A percentile compares a stretch with the other conserved stretches of the same genome.
phyloP scores from a whole-genome alignment of 1,140 invertebrate species.

The Drosophila pallidifrons region DNA sequence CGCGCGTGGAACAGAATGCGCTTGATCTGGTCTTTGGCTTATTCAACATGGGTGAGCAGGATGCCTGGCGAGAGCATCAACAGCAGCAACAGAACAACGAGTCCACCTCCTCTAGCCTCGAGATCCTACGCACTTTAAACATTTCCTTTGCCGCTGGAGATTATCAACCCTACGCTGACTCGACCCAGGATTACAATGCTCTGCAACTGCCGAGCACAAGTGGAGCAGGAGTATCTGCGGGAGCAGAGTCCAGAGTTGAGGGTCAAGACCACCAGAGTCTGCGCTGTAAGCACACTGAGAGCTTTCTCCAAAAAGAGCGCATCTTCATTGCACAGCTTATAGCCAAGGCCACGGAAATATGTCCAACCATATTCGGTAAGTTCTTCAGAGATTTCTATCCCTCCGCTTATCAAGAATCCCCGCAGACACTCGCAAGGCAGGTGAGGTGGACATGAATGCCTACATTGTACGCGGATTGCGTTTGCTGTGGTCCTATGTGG shows the following conservation, averaged over 20 bases:
- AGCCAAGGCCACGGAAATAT: constrained; percentile 74
- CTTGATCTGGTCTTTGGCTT: constrained; percentile 77
- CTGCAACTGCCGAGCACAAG: constrained; percentile 11
- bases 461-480: constrained; percentile 86
- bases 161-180: constrained; percentile 67
- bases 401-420: no score
- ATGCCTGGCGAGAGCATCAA: constrained; percentile 72
- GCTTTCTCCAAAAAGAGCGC: constrained; percentile 74
- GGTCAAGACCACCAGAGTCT: constrained; percentile 72
- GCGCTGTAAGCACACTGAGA: constrained; percentile 85
- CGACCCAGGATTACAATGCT: constrained; percentile 63
- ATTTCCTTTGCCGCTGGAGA: constrained; percentile 74
- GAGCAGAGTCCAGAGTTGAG: background rate
- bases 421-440: constrained; percentile 84
- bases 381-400: background rate
- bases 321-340: constrained; percentile 76
- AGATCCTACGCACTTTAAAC: constrained; percentile 76
- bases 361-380: constrained; percentile 77
- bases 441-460: constrained; percentile 60
- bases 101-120: constrained; percentile 76
- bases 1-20: constrained; percentile 74
- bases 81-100: constrained; percentile 62
- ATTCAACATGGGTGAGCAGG: constrained; percentile 81
- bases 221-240: constrained; percentile 1
- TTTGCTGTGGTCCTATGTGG: constrained; percentile 90